Evolutionary conservation across 2,113 vertebrate species (phyloP).

Genomic region (Antennarius striatus): DNA sequence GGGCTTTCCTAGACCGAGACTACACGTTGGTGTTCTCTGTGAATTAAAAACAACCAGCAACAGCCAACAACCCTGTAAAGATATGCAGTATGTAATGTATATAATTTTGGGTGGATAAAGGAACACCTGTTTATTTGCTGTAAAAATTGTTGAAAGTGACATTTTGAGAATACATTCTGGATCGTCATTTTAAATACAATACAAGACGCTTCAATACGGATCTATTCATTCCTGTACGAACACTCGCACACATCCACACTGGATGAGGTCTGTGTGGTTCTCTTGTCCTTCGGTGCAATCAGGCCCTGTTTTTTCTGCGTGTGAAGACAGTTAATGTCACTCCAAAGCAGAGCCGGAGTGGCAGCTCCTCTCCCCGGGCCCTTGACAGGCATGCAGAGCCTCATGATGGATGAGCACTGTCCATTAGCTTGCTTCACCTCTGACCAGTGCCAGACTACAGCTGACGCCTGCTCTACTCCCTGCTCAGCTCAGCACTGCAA

Average conservation of each 20-base stretch:
- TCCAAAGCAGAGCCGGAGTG: slow-evolving; percentile 65
- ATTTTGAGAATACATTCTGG: too few species aligned
- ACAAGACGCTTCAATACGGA: not conserved
- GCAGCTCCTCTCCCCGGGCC: slow-evolving; percentile 74
- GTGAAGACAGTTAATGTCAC: slow-evolving; percentile 73
- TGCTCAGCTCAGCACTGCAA: slow-evolving; percentile 52
- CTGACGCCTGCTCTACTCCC: slow-evolving; percentile 78
- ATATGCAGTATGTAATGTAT: too few species aligned
- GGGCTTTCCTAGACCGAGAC: too few species aligned
- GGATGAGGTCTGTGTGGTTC: slow-evolving; percentile 55
- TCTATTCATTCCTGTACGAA: slow-evolving; percentile 6
- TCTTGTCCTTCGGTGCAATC: slow-evolving; percentile 70
- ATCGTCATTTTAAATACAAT: too few species aligned
- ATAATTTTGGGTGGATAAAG: too few species aligned
- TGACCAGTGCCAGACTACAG: slow-evolving; percentile 79
- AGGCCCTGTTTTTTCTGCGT: slow-evolving; percentile 50
- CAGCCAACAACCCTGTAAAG: too few species aligned
- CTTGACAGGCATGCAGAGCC: slow-evolving; percentile 78
- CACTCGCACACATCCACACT: not conserved
- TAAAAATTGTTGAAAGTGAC: too few species aligned
- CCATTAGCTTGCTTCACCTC: slow-evolving; percentile 82
- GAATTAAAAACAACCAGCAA: too few species aligned
- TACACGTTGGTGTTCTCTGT: too few species aligned
- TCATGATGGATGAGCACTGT: slow-evolving; percentile 85
- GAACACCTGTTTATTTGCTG: too few species aligned